phyloP scores from a whole-genome alignment of 2,888 invertebrate genomes.

The Pheosia gnoma region DNA sequence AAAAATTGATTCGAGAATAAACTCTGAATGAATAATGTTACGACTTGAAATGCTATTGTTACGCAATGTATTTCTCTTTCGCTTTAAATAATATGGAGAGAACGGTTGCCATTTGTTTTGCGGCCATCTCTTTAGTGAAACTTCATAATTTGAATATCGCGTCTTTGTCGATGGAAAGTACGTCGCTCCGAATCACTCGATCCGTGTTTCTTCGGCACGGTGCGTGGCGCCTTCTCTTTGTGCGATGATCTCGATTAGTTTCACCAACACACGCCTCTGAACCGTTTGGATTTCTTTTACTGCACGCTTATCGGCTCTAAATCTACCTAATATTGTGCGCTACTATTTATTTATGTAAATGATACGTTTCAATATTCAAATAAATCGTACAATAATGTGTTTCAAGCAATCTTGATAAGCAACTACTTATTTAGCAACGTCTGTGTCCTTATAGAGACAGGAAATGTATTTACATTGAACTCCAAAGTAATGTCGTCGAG shows the following conservation, averaged over 20 bases:
- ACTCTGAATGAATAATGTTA: slow-evolving; percentile 8
- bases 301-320: slow-evolving; percentile 9
- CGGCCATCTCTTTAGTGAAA: slow-evolving; percentile 50
- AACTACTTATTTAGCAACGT: neutral
- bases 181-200: slow-evolving; percentile 25
- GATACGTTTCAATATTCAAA: too few relatives aligned
- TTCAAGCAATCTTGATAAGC: too few relatives aligned
- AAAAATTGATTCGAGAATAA: neutral
- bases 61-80: slow-evolving; percentile 35
- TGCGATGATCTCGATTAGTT: slow-evolving; percentile 69
- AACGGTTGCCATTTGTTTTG: slow-evolving; percentile 43
- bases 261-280: slow-evolving; percentile 57
- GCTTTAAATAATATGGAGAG: slow-evolving; percentile 26
- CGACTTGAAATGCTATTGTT: slow-evolving; percentile 23
- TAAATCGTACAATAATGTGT: too few relatives aligned
- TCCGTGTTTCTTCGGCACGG: slow-evolving; percentile 56
- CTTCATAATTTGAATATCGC: slow-evolving; percentile 59
- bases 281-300: slow-evolving; percentile 45
- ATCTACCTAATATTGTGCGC: neutral
- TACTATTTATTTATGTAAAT: neutral
- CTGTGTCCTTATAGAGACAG: neutral
- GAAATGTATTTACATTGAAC: neutral
- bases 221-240: slow-evolving; percentile 64
- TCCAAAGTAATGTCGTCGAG: neutral
- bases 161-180: slow-evolving; percentile 64